Percentiles rank a stretch among this genome's conserved stretches.
These are phyloP conservation scores for Triplophysa rosa DNA, from an alignment of 2,113 vertebrate genomes.

Conservation along the genomic window DNA sequence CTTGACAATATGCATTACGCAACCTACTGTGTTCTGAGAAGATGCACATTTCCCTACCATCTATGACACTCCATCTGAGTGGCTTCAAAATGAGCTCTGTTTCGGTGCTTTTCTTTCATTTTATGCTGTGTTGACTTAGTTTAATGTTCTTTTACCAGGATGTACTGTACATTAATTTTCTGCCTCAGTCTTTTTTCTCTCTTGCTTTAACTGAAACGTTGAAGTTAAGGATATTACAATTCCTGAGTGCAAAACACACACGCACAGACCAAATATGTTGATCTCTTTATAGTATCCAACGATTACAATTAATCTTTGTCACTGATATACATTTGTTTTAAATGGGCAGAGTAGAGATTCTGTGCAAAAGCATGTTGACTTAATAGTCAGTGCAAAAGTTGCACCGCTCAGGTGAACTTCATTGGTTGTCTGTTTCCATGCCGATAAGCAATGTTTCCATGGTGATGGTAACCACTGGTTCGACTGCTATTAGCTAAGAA, in stretches of 20 bases:
- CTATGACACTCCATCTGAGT: not conserved
- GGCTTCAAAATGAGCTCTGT: not conserved
- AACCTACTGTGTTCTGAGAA: not conserved
- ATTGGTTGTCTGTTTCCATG: slow-evolving; percentile 46
- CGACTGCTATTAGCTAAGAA: slow-evolving; percentile 24
- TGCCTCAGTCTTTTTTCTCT: not conserved
- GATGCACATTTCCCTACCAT: slow-evolving; percentile 9
- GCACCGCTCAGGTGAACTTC: not conserved
- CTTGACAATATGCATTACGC: slow-evolving; percentile 17
- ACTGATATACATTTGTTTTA: not conserved
- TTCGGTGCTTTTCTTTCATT: not conserved
- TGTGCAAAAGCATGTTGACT: not conserved
- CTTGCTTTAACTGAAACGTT: not conserved
- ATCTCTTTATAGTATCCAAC: not conserved
- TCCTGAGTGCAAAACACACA: not conserved
- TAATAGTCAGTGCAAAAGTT: slow-evolving; percentile 23
- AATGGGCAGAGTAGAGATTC: not conserved
- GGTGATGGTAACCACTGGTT: slow-evolving; percentile 26
- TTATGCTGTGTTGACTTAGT: not conserved
- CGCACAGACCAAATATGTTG: not conserved
- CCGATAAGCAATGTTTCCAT: slow-evolving; percentile 47
- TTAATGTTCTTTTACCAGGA: not conserved
- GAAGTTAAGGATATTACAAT: not conserved
- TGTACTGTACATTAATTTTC: not conserved
- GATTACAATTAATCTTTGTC: not conserved